phyloP scores from a whole-genome alignment of 2,888 invertebrate species.

The Nomada ruficornis region DNA sequence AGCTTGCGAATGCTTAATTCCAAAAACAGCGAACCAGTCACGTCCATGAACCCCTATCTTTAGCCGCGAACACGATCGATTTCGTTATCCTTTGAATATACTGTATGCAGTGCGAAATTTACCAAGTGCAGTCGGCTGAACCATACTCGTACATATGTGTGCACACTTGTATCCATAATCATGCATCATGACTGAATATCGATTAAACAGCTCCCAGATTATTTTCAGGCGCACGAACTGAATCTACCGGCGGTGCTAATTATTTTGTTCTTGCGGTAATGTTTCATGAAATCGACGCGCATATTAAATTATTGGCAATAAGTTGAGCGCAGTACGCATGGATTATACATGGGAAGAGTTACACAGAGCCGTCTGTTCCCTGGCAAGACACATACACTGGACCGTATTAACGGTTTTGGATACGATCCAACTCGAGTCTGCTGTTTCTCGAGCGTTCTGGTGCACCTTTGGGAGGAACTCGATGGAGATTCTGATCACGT shows the following conservation, averaged over 20 bases:
- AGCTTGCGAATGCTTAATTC: neutral
- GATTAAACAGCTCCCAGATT: neutral
- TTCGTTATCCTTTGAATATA: neutral
- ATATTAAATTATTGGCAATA: constrained; percentile 2
- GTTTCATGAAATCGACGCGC: neutral
- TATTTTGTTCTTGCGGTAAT: neutral
- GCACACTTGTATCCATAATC: neutral
- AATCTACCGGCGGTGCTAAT: neutral
- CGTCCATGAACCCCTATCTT: neutral
- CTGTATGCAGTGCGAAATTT: neutral
- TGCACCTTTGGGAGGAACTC: constrained; percentile 28
- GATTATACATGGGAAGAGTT: constrained; percentile 15
- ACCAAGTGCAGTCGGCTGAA: neutral
- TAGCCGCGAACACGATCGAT: neutral
- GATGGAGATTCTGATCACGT: constrained; percentile 71
- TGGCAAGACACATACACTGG: constrained; percentile 38
- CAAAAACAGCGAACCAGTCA: neutral
- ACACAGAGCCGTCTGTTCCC: constrained; percentile 33
- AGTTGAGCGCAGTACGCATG: constrained; percentile 10
- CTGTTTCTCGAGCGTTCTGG: constrained; percentile 19
- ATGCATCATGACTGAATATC: neutral
- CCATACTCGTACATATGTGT: neutral
- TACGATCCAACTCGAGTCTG: constrained; percentile 55
- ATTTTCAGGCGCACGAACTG: neutral
- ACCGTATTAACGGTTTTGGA: constrained; percentile 66